phyloP scores from a whole-genome alignment of 2,113 vertebrate species.

The Rhineura floridana region DNA sequence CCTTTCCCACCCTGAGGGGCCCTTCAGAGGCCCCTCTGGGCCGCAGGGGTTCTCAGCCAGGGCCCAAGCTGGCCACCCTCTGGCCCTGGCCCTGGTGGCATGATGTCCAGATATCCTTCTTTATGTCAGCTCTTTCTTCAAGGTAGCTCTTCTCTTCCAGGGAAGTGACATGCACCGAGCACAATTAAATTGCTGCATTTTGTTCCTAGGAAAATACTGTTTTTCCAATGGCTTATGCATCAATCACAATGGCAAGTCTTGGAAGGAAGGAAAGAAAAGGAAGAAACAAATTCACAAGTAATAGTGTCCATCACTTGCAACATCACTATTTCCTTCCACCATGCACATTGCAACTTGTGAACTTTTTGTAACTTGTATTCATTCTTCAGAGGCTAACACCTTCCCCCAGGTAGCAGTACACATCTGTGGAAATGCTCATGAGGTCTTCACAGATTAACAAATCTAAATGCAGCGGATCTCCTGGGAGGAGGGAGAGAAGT shows the following conservation, averaged over 20 bases:
- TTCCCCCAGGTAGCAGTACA: no score
- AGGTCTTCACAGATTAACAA: not conserved
- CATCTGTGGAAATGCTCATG: not conserved
- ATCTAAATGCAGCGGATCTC: not conserved
- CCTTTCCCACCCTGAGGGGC: no score
- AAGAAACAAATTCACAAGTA: no score
- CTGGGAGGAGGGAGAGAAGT: not conserved
- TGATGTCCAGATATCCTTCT: no score
- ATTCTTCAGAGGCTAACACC: not conserved
- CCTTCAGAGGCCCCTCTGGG: no score
- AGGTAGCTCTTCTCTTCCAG: rapidly evolving
- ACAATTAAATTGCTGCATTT: not conserved
- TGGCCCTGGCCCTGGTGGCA: no score
- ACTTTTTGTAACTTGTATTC: not conserved
- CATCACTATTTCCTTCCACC: not conserved
- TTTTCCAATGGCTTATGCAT: no score
- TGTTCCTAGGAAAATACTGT: no score
- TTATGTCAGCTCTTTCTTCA: not conserved
- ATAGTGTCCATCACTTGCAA: no score
- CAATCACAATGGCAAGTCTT: no score
- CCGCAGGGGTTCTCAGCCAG: no score
- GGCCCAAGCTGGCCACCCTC: no score
- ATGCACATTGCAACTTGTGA: not conserved
- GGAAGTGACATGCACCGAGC: not conserved
- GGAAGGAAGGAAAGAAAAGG: not conserved